phyloP scores from a whole-genome alignment of 1,140 invertebrate species.

The Branchinecta lindahli region DNA sequence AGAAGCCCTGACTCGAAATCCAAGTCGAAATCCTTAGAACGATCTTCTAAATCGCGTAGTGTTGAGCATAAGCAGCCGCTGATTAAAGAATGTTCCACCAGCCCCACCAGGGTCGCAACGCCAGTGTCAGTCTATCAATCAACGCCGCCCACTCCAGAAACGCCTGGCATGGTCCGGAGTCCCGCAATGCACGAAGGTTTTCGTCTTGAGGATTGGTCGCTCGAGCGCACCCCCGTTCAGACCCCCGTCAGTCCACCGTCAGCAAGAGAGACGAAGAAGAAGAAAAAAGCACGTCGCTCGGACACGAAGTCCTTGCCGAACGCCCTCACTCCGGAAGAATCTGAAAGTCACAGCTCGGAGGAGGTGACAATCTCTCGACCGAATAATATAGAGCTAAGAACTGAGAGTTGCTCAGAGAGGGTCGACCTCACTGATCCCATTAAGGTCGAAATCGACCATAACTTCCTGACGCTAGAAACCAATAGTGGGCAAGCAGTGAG shows the following conservation, averaged over 20 bases:
- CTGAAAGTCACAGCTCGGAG: not conserved
- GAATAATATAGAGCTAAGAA: not conserved
- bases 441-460: not conserved
- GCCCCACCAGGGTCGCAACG: slow-evolving; percentile 22
- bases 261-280: not conserved
- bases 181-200: slow-evolving; percentile 33
- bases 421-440: not conserved
- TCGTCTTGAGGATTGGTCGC: slow-evolving; percentile 33
- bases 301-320: not conserved
- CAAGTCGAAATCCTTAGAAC: slow-evolving; percentile 26
- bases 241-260: slow-evolving; percentile 23
- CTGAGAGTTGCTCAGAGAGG: not conserved
- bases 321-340: not conserved
- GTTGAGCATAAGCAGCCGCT: too few relatives aligned
- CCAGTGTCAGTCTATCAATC: slow-evolving; percentile 19
- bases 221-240: slow-evolving; percentile 24
- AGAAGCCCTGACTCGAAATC: slow-evolving; percentile 6
- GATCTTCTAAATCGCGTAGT: slow-evolving; percentile 19
- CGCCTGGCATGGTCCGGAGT: slow-evolving; percentile 30
- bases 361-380: not conserved
- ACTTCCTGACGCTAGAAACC: slow-evolving; percentile 11
- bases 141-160: slow-evolving; percentile 26
- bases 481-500: slow-evolving; percentile 30
- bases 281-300: not conserved
- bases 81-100: too few relatives aligned